Percentiles rank a stretch among this genome's conserved stretches.
These are phyloP conservation scores for Alexandromys fortis DNA, from an alignment of 2,113 vertebrate species.

Conservation along the genomic window DNA sequence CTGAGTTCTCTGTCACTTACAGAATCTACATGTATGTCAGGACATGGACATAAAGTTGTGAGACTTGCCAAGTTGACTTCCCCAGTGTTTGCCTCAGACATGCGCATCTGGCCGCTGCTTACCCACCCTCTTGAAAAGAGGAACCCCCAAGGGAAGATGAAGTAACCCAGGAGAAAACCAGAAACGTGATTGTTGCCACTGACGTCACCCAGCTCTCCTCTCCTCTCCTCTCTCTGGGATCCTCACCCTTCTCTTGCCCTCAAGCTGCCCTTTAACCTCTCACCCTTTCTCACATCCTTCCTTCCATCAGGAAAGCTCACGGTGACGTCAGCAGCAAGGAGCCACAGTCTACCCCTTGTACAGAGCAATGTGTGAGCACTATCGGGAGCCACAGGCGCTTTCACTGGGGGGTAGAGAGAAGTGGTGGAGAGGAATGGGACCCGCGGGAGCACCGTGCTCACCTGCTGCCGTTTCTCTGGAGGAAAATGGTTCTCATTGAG, in stretches of 20 bases:
- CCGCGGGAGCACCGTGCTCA: not conserved
- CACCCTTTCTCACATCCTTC: not conserved
- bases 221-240: conserved; percentile 15
- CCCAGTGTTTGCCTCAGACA: not conserved
- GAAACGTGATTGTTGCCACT: not conserved
- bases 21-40: not conserved
- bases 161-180: conserved; percentile 2
- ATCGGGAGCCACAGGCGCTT: not conserved
- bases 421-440: not conserved
- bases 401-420: not conserved
- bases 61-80: not conserved
- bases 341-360: not conserved
- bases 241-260: not conserved
- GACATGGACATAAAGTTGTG: not conserved
- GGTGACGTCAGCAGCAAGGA: not conserved
- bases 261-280: not conserved
- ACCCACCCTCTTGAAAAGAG: not conserved
- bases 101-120: conserved; percentile 14
- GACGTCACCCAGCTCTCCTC: not conserved
- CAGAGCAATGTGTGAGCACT: not conserved
- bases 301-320: not conserved
- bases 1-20: not conserved
- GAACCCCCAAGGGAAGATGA: conserved; percentile 33
- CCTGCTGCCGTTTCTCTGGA: not conserved
- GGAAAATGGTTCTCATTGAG: not conserved